These are phyloP conservation scores for Balaeniceps rex DNA, from an alignment of 2,113 vertebrate species.

Conservation along the genomic window DNA sequence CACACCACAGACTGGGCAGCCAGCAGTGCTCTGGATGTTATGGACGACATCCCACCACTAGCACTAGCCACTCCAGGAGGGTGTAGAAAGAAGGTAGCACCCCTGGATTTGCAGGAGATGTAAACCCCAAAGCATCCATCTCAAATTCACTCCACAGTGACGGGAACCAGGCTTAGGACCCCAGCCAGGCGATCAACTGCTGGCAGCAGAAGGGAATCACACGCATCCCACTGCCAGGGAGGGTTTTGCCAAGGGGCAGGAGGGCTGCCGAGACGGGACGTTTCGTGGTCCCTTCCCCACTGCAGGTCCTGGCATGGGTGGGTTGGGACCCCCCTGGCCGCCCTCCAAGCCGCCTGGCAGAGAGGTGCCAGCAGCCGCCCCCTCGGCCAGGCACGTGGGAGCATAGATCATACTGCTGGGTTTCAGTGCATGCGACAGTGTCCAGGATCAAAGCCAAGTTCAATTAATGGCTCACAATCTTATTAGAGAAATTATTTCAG, in stretches of 20 bases:
- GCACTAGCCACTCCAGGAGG: background rate
- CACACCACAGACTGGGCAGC: background rate
- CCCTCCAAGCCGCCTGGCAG: fast-evolving
- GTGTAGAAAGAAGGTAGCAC: fast-evolving
- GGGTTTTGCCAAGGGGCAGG: background rate
- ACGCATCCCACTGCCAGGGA: background rate
- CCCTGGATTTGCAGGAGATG: background rate
- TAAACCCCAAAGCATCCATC: background rate
- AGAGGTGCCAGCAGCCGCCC: background rate
- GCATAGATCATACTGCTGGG: background rate
- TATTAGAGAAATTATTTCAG: conserved; percentile 70
- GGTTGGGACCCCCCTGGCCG: background rate
- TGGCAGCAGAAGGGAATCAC: background rate
- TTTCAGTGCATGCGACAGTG: background rate
- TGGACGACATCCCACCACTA: fast-evolving
- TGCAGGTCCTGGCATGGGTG: background rate
- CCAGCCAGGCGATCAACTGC: background rate
- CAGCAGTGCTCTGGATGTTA: background rate
- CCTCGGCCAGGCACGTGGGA: fast-evolving
- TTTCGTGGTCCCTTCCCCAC: background rate
- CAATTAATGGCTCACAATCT: conserved; percentile 71
- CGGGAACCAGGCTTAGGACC: background rate
- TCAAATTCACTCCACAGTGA: background rate
- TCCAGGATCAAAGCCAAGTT: conserved; percentile 63
- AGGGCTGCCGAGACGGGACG: fast-evolving